Evolutionary conservation across 64 coral and sea anemone genomes (phyloP).

Genomic region (Dendrophyllia cribrosa): DNA sequence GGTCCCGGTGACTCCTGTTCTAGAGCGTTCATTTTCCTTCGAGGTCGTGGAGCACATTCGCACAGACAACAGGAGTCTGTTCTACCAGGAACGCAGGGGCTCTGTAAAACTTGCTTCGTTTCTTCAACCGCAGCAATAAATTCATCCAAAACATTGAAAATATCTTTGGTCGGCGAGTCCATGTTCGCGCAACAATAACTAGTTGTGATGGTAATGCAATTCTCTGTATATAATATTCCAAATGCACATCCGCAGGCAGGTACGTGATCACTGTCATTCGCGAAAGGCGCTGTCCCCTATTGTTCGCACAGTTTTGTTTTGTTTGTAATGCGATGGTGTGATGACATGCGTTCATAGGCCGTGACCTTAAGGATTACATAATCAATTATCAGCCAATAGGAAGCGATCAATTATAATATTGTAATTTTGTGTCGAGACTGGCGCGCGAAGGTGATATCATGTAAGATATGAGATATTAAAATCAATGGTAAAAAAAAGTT

Average conservation of each 20-base stretch:
- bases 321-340: background rate
- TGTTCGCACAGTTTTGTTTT: background rate
- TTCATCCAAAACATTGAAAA: conserved; percentile 91
- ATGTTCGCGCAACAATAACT: conserved; percentile 9
- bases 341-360: background rate
- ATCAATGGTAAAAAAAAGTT: background rate
- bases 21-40: conserved; percentile 11
- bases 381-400: background rate
- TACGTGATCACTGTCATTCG: conserved; percentile 8
- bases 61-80: conserved; percentile 64
- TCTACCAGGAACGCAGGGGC: conserved; percentile 73
- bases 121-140: conserved; percentile 94
- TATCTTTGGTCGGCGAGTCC: conserved; percentile 72
- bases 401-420: background rate
- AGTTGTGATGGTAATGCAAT: background rate
- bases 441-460: background rate
- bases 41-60: conserved; percentile 18
- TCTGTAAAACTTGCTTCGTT: conserved; percentile 90
- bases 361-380: conserved; percentile 17
- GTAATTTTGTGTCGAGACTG: background rate
- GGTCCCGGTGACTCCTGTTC: background rate
- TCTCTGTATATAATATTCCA: background rate
- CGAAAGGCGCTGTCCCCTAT: conserved; percentile 10
- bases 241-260: background rate
- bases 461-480: background rate